Evolutionary conservation across 2,113 vertebrate species (phyloP), one percentile per base, ranked within the genome.

Genomic region (Eidolon helvum): DNA sequence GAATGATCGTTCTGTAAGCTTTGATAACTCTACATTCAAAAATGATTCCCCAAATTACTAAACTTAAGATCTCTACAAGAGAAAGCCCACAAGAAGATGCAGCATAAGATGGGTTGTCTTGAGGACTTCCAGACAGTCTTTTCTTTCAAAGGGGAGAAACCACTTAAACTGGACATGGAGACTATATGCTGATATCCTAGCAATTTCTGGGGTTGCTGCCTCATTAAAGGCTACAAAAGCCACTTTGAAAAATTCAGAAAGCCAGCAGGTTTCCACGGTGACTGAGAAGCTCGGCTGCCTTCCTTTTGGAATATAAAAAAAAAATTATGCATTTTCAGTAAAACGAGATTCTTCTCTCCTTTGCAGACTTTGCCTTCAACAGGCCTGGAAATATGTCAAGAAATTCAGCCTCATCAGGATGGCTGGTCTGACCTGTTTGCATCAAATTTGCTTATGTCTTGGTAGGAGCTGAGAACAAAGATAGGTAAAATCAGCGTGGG

Each of bases 241-340:
- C 95, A 77, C 83, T 72, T 72, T 24, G 59, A 4, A n/a, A 86
- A 88, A 90, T 7, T 21, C 85, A 91, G 57, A 94, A 69, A 95
- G 65, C 26, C 61, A 94, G 55, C 48, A 38, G 22, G 82, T 33
- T 69, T 68, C 82, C 35, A 19, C 0, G 0, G 66, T 63, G 77
- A 77, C 79, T 6, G 33, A 68, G 69, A 79, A 43, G 18, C 65
- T 71, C 92, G 63, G 59, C 71, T 85, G 87, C 71, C 68, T 89
- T 75, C 59, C 78, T n/a, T 75, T 48, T 14, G 33, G 66, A 69
- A 50, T 19, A 40, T 72, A 57, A 87, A 94, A 97, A 90, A 50
- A 50, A 50, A 16, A 43, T 5, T 14, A 1, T 21, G 55, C 63
- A 55, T 57, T 97, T 87, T 91, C 55, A 85, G 38, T 63, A 18